phyloP scores from a whole-genome alignment of 2,113 vertebrate genomes.

The Psettodes erumei region DNA sequence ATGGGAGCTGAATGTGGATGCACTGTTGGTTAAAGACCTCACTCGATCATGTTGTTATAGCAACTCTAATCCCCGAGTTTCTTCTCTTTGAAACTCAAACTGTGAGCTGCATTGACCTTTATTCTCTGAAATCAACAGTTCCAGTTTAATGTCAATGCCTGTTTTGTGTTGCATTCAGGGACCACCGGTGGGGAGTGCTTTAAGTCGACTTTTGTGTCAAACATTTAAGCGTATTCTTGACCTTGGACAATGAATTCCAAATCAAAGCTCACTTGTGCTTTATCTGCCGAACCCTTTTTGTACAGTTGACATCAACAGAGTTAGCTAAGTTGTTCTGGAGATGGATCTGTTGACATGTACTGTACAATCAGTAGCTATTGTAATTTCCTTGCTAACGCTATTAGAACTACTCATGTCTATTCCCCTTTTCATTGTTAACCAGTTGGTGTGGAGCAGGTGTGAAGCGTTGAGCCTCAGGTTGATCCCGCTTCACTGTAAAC shows the following conservation, averaged over 20 bases:
- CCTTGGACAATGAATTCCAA: neutral
- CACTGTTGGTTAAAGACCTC: neutral
- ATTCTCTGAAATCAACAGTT: neutral
- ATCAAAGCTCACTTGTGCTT: neutral
- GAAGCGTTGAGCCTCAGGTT: constrained; percentile 28
- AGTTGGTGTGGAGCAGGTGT: constrained; percentile 36
- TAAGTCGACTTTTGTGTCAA: neutral
- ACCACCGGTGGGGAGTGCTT: neutral
- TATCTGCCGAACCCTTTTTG: neutral
- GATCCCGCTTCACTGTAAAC: constrained; percentile 39
- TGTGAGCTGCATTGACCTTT: neutral
- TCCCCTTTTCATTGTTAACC: neutral
- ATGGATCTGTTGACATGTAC: neutral
- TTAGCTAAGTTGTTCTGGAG: neutral
- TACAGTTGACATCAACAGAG: neutral
- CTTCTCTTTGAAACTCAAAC: neutral
- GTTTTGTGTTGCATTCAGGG: neutral
- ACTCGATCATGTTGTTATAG: neutral
- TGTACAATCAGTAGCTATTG: neutral
- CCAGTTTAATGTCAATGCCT: neutral
- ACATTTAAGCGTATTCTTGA: neutral
- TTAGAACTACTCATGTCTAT: neutral
- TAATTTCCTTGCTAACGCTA: neutral
- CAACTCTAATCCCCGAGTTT: neutral
- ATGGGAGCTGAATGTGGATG: neutral